Evolutionary conservation across 2,797 vertebrate genomes (phyloP).

Genomic region (Telmatherina bonti): DNA sequence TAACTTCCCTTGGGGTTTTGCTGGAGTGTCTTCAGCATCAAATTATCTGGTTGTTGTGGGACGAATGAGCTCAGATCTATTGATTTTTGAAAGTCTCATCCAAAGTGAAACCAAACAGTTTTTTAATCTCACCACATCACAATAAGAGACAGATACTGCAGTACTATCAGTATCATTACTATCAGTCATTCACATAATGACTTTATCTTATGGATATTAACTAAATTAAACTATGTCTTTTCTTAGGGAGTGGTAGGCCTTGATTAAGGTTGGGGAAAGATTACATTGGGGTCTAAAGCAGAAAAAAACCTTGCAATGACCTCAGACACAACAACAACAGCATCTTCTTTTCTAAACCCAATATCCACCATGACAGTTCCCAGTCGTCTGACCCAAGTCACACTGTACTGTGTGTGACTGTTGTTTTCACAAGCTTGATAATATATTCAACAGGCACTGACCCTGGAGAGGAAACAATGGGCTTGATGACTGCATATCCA

Average conservation of each 20-base stretch:
- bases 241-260: not conserved
- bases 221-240: not conserved
- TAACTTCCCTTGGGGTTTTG: conserved; percentile 9
- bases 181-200: not conserved
- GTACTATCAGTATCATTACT: not conserved
- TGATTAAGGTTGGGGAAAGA: not conserved
- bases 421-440: conserved; percentile 39
- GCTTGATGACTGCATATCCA: conserved; percentile 56
- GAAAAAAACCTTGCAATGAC: too few species aligned
- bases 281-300: too few species aligned
- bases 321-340: not conserved
- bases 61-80: conserved; percentile 6
- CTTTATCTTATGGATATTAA: not conserved
- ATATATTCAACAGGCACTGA: conserved; percentile 60
- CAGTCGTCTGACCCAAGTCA: conserved; percentile 46
- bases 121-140: conserved; percentile 7
- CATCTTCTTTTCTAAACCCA: conserved; percentile 29
- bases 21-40: not conserved
- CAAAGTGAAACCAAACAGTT: conserved; percentile 17
- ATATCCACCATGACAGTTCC: conserved; percentile 15
- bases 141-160: not conserved
- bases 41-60: conserved; percentile 4
- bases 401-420: conserved; percentile 47
- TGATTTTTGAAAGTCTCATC: conserved; percentile 25
- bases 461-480: conserved; percentile 58